These are phyloP conservation scores for Alsophila aescularia DNA, from an alignment of 2,888 invertebrate species.

Conservation along the genomic window DNA sequence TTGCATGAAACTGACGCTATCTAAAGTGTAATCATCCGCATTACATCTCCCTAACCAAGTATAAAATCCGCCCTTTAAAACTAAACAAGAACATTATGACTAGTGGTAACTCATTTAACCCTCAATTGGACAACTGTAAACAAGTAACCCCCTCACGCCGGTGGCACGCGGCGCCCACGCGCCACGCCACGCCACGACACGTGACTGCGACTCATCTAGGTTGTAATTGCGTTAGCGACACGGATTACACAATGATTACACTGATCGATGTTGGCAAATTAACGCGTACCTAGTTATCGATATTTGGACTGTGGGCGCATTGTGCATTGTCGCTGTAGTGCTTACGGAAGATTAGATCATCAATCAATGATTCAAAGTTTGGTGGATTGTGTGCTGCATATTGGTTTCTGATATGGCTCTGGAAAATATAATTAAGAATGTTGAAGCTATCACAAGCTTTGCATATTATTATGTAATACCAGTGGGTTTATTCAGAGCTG, in stretches of 20 bases:
- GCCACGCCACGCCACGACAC: conserved; percentile 3
- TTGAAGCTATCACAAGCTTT: too few relatives aligned
- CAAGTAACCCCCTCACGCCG: conserved; percentile 4
- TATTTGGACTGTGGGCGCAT: conserved; percentile 7
- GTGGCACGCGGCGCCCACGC: conserved; percentile 12
- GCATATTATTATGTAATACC: too few relatives aligned
- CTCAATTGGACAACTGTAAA: conserved; percentile 24
- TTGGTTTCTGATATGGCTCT: too few relatives aligned
- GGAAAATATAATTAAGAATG: too few relatives aligned
- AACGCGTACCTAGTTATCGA: conserved; percentile 14
- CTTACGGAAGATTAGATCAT: background rate
- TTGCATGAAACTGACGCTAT: background rate
- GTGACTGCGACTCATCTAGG: conserved; percentile 14
- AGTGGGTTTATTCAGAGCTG: too few relatives aligned
- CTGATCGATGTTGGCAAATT: conserved; percentile 25
- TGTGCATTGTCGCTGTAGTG: background rate
- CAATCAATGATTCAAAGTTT: background rate
- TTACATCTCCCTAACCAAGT: background rate
- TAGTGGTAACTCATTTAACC: conserved; percentile 24
- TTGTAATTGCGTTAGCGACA: conserved; percentile 28
- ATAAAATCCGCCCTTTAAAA: conserved; percentile 5
- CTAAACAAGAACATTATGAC: conserved; percentile 2
- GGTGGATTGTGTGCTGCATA: background rate
- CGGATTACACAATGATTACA: conserved; percentile 1
- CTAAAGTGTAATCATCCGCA: background rate